phyloP scores from a whole-genome alignment of 2,888 invertebrate species.

The Pandemis corylana region DNA sequence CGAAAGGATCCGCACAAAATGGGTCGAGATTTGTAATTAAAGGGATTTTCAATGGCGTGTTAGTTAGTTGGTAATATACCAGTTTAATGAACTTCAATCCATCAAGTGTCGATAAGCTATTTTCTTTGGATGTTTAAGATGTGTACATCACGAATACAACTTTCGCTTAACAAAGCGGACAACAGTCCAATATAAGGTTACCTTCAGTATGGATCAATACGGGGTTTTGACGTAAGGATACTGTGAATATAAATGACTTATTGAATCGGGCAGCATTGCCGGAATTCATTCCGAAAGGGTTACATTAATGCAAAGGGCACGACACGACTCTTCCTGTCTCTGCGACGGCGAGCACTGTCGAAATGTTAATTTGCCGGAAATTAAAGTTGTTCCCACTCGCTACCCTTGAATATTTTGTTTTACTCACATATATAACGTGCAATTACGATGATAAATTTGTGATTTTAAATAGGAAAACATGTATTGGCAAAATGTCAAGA shows the following conservation, averaged over 20 bases:
- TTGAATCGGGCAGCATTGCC: slow-evolving; percentile 43
- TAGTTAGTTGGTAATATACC: neutral
- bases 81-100: neutral
- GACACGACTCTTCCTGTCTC: slow-evolving; percentile 66
- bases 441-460: slow-evolving; percentile 27
- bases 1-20: slow-evolving; percentile 4
- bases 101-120: neutral
- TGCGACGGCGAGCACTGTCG: slow-evolving; percentile 60
- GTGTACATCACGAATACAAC: neutral
- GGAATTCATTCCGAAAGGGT: slow-evolving; percentile 54
- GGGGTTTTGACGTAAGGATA: slow-evolving; percentile 1
- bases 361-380: slow-evolving; percentile 84
- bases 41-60: slow-evolving; percentile 9
- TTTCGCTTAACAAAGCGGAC: too few species aligned
- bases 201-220: neutral
- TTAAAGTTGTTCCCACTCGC: slow-evolving; percentile 81
- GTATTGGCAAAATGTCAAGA: slow-evolving; percentile 7
- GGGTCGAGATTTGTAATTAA: slow-evolving; percentile 13
- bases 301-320: slow-evolving; percentile 70
- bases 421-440: slow-evolving; percentile 48
- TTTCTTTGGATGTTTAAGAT: neutral
- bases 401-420: slow-evolving; percentile 71
- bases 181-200: neutral
- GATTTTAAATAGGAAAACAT: neutral
- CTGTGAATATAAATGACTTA: slow-evolving; percentile 27